Conservation (phyloP, 2,888 invertebrate species). For the Agrotis clavis region DNA sequence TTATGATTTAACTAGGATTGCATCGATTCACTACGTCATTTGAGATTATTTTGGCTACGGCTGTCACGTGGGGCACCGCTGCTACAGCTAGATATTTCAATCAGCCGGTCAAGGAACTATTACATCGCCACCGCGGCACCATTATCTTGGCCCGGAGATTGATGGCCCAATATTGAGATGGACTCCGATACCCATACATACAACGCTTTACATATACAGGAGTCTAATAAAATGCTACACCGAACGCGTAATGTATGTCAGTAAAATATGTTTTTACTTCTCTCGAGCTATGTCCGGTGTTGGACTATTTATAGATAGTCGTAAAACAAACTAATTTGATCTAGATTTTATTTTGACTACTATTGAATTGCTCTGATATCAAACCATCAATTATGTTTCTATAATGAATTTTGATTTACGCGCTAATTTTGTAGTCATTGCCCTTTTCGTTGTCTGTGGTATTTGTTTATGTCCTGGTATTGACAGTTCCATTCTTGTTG, state of each 20-base stretch:
- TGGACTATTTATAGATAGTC: constrained; percentile 67
- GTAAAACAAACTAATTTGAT: constrained; percentile 66
- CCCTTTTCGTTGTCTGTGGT: constrained; percentile 38
- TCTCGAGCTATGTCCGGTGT: constrained; percentile 56
- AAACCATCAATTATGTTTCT: constrained; percentile 38
- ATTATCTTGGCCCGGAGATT: constrained; percentile 86
- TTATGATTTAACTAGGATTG: constrained; percentile 41
- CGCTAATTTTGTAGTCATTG: constrained; percentile 38
- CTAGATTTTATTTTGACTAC: constrained; percentile 46
- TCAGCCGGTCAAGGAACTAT: constrained; percentile 85
- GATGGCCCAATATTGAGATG: constrained; percentile 85
- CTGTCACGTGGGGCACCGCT: constrained; percentile 62
- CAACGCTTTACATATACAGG: constrained; percentile 54
- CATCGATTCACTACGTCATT: constrained; percentile 68
- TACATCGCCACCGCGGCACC: constrained; percentile 79
- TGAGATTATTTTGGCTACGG: constrained; percentile 68
- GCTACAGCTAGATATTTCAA: constrained; percentile 81
- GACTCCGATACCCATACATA: constrained; percentile 70
- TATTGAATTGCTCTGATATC: constrained; percentile 23
- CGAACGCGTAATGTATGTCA: constrained; percentile 68
- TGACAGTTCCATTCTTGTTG: constrained; percentile 40
- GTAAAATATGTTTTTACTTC: constrained; percentile 39
- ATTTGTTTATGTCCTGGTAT: constrained; percentile 41
- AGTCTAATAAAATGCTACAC: constrained; percentile 54
- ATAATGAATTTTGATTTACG: constrained; percentile 48